Evolutionary conservation across 2,888 invertebrate species (phyloP).

Genomic region (Drosophila mettleri): DNA sequence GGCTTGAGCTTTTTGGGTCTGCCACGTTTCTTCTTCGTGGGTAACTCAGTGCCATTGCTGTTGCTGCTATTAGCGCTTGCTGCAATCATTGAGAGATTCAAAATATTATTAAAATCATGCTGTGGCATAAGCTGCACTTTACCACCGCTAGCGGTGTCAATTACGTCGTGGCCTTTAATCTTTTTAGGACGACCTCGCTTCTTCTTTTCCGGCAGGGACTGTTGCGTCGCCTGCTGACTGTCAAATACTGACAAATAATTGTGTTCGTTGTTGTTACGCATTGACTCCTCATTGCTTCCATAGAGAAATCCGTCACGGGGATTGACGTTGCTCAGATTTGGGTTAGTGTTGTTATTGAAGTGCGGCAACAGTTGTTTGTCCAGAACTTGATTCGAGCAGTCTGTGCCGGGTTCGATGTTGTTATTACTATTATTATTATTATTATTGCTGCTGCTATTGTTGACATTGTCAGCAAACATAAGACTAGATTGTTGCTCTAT

Average conservation of each 20-base stretch:
- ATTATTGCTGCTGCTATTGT: neutral
- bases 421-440: neutral
- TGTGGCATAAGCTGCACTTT: constrained; percentile 83
- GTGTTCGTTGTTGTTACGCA: constrained; percentile 34
- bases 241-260: constrained; percentile 54
- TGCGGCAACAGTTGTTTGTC: constrained; percentile 44
- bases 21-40: constrained; percentile 95
- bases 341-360: constrained; percentile 6
- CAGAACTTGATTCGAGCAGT: constrained; percentile 25
- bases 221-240: constrained; percentile 32
- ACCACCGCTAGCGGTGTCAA: constrained; percentile 88
- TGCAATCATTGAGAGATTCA: constrained; percentile 78
- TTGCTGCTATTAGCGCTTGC: constrained; percentile 5
- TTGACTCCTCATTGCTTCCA: constrained; percentile 34
- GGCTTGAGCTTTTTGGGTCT: constrained; percentile 94
- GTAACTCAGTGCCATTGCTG: constrained; percentile 86
- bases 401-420: constrained; percentile 19
- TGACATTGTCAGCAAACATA: constrained; percentile 34
- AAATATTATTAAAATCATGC: constrained; percentile 84
- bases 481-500: constrained; percentile 30
- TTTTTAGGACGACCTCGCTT: constrained; percentile 96
- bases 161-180: constrained; percentile 77
- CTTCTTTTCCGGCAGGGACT: constrained; percentile 90
- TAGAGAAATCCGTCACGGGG: constrained; percentile 33
- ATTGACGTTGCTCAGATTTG: constrained; percentile 22